phyloP scores from a whole-genome alignment of 2,888 invertebrate species.

The Nephrotoma flavescens region DNA sequence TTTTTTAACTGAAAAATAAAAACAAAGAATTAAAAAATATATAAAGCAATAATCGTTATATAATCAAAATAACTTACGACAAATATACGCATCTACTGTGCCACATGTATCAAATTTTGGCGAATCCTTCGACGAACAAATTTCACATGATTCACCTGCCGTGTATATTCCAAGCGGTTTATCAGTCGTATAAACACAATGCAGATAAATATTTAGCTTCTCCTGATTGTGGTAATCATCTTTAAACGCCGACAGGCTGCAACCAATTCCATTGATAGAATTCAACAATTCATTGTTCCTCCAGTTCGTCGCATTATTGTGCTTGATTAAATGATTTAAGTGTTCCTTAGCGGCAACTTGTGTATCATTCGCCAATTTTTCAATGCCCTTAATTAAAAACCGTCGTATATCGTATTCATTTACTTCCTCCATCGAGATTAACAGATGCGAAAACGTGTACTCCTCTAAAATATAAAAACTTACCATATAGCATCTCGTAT shows the following conservation, averaged over 20 bases:
- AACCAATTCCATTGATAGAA: background rate
- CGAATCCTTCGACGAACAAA: background rate
- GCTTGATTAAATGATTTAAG: background rate
- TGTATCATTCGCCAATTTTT: background rate
- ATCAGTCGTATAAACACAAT: background rate
- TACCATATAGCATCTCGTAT: background rate
- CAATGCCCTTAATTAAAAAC: slow-evolving; percentile 1
- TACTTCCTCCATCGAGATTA: background rate
- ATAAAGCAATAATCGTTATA: background rate
- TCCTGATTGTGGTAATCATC: background rate
- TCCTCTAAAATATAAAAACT: background rate
- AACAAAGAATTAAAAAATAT: background rate
- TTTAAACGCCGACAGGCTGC: background rate
- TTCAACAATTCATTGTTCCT: background rate
- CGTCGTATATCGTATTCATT: background rate
- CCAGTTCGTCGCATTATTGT: background rate
- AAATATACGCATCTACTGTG: background rate
- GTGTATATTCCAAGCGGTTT: background rate
- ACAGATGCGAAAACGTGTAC: background rate
- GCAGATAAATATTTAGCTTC: background rate
- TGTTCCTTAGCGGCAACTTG: background rate
- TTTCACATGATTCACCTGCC: background rate
- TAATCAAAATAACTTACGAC: background rate
- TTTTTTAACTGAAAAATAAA: background rate
- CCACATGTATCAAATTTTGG: background rate